Conservation (phyloP, 2,113 vertebrate genomes). For the Gymnobelideus leadbeateri region DNA sequence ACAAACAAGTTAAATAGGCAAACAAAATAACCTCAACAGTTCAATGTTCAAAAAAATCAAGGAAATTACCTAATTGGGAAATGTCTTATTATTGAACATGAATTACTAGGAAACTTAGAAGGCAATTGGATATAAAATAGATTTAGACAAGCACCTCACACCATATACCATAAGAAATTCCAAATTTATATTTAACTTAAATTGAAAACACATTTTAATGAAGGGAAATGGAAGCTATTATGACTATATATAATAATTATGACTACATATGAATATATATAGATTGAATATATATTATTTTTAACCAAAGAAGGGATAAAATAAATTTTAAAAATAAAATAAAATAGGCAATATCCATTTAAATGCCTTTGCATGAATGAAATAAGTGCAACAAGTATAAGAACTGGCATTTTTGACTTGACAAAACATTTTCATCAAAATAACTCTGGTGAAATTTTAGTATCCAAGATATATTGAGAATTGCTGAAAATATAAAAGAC, state of each 20-base stretch:
- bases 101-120: not conserved
- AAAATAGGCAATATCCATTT: not conserved
- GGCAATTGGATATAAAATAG: not conserved
- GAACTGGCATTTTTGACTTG: not conserved
- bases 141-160: not conserved
- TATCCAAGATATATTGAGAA: not conserved
- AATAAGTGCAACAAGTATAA: not conserved
- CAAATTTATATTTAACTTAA: not conserved
- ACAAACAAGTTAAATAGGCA: not conserved
- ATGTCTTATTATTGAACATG: not conserved
- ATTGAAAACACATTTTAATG: not conserved
- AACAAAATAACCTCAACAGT: not conserved
- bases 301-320: not conserved
- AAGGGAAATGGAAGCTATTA: not conserved
- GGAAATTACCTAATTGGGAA: not conserved
- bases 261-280: too few species aligned
- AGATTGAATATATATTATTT: not conserved
- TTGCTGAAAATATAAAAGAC: not conserved
- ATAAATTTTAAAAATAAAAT: not conserved
- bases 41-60: not conserved
- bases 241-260: too few species aligned
- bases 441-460: not conserved
- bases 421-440: not conserved
- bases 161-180: not conserved
- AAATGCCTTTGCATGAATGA: not conserved